These are phyloP conservation scores for Polypterus bichir DNA, from an alignment of 2,113 vertebrate species.

Conservation along the genomic window DNA sequence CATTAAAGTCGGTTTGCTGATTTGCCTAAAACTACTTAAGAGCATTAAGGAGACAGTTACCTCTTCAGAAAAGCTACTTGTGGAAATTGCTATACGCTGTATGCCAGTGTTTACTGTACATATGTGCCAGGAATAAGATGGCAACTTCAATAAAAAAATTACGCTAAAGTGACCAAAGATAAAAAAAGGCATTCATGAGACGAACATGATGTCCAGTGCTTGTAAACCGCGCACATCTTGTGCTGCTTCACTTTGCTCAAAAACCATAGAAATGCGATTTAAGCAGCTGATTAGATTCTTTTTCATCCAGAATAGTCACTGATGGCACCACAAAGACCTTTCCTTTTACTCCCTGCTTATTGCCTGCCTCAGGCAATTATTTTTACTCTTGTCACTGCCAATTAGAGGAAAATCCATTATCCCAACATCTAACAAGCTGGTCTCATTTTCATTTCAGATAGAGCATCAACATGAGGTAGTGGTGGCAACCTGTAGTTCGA, in stretches of 20 bases:
- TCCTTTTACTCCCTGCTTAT: slow-evolving; percentile 5
- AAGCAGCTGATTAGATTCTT: slow-evolving; percentile 10
- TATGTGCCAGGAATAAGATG: no score
- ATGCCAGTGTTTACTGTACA: no score
- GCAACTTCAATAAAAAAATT: no score
- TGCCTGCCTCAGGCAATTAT: slow-evolving; percentile 23
- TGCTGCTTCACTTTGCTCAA: background rate
- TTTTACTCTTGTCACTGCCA: slow-evolving; percentile 32
- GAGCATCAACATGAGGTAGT: slow-evolving; percentile 9
- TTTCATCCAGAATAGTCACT: slow-evolving; percentile 7
- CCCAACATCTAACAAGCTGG: slow-evolving; percentile 17
- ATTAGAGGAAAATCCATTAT: slow-evolving; percentile 39
- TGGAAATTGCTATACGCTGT: no score
- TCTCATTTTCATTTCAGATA: slow-evolving; percentile 26
- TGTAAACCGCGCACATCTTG: no score
- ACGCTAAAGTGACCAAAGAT: no score
- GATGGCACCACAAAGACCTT: slow-evolving; percentile 7
- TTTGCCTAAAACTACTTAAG: no score
- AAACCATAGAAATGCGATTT: background rate
- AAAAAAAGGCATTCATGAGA: no score
- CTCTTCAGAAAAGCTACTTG: no score
- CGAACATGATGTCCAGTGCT: no score
- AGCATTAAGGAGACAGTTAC: no score
- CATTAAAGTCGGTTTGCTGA: no score
- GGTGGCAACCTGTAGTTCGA: slow-evolving; percentile 4